These are phyloP conservation scores for Dallia pectoralis DNA, from an alignment of 2,797 vertebrate genomes.

Conservation along the genomic window DNA sequence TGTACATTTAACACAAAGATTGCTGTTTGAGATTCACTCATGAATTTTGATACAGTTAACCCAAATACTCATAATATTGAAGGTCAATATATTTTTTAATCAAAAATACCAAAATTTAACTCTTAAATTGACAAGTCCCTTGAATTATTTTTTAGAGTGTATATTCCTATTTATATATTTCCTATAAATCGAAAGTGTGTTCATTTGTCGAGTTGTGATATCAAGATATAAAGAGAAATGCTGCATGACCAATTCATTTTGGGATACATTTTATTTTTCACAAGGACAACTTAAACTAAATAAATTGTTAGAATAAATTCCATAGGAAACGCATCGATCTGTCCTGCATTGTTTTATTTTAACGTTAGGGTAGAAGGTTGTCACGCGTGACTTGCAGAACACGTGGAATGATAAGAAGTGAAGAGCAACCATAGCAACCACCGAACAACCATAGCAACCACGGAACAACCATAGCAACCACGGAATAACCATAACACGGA, in stretches of 20 bases:
- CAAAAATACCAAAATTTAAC: too few relatives aligned
- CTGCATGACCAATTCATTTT: background rate
- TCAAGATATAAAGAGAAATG: background rate
- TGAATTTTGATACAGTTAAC: too few relatives aligned
- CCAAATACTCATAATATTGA: too few relatives aligned
- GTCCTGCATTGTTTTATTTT: background rate
- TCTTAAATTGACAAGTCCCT: too few relatives aligned
- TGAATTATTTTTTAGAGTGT: too few relatives aligned
- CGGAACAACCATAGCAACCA: slow-evolving; percentile 33
- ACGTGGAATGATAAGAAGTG: background rate
- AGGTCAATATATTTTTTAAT: too few relatives aligned
- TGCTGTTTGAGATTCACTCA: too few relatives aligned
- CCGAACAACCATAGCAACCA: slow-evolving; percentile 35
- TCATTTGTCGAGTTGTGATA: background rate
- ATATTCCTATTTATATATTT: too few relatives aligned
- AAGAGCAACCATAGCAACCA: slow-evolving; percentile 32
- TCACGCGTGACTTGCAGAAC: slow-evolving; percentile 1
- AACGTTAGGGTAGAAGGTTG: background rate
- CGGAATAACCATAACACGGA: too few relatives aligned
- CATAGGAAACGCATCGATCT: background rate
- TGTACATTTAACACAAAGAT: too few relatives aligned
- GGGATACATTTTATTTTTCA: background rate
- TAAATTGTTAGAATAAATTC: background rate
- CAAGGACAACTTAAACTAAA: background rate
- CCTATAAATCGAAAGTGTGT: background rate